These are phyloP conservation scores for Sarcoramphus papa DNA, from an alignment of 2,797 vertebrate species.

Conservation along the genomic window DNA sequence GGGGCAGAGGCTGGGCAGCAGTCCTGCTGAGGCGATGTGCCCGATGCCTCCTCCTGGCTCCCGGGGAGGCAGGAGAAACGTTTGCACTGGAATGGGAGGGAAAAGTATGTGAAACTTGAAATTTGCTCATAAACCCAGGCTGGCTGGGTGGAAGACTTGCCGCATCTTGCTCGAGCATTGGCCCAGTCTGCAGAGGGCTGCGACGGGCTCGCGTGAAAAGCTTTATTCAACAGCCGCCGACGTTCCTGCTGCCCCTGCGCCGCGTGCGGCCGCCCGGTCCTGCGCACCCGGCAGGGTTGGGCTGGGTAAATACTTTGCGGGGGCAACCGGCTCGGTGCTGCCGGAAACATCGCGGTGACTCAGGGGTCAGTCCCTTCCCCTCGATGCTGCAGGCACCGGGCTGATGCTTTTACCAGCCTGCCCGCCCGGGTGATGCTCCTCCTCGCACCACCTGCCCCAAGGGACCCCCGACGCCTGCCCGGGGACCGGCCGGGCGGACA, in stretches of 20 bases:
- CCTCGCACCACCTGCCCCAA: background rate
- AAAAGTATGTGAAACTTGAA: background rate
- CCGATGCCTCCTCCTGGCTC: background rate
- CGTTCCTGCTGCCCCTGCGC: rapidly evolving
- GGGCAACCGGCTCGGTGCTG: rapidly evolving
- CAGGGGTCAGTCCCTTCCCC: background rate
- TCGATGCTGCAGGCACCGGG: rapidly evolving
- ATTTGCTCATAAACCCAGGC: conserved; percentile 21
- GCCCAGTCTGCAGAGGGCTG: background rate
- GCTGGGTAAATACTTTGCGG: background rate
- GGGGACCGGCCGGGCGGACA: background rate
- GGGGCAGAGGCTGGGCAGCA: background rate
- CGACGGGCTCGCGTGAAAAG: rapidly evolving
- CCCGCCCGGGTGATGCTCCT: background rate
- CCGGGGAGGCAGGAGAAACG: background rate
- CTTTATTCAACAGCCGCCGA: background rate
- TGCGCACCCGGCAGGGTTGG: rapidly evolving
- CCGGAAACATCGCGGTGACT: rapidly evolving
- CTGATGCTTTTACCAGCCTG: rapidly evolving
- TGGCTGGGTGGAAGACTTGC: background rate
- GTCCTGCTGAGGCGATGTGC: rapidly evolving
- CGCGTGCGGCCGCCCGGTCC: rapidly evolving
- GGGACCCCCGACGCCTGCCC: background rate
- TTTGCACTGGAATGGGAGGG: background rate
- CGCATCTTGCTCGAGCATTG: background rate